Evolutionary conservation across 2,888 invertebrate species (phyloP).

Genomic region (Papilio demoleus): DNA sequence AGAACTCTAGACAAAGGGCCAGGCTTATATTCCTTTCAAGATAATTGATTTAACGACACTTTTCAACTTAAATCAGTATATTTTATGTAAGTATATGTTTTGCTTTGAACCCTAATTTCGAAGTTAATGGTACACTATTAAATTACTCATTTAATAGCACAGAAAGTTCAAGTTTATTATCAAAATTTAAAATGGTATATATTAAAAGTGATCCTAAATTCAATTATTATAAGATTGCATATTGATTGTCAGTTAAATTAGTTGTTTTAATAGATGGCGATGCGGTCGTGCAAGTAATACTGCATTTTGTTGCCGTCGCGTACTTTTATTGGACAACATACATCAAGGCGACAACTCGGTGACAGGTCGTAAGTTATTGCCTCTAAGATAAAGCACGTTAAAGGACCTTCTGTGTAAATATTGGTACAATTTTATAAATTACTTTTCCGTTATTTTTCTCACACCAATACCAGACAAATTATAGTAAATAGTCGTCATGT

Average conservation of each 20-base stretch:
- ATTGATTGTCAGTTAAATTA: slow-evolving; percentile 1
- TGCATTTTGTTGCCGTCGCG: slow-evolving; percentile 1
- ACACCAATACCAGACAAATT: too few relatives aligned
- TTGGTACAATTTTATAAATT: slow-evolving; percentile 20
- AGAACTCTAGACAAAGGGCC: too few relatives aligned
- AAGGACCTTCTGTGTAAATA: slow-evolving; percentile 4
- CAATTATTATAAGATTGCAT: neutral
- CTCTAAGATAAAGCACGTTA: slow-evolving; percentile 24
- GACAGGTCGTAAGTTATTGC: slow-evolving; percentile 31
- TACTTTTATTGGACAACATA: slow-evolving; percentile 33
- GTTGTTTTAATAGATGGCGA: neutral
- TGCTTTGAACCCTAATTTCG: neutral
- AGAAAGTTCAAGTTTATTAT: neutral
- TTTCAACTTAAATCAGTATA: too few relatives aligned
- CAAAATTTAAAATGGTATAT: neutral
- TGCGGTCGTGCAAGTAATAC: neutral
- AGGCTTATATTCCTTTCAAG: too few relatives aligned
- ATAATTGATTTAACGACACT: neutral
- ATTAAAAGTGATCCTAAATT: neutral
- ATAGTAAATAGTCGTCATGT: too few relatives aligned
- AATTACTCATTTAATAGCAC: neutral
- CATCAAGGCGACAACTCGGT: slow-evolving; percentile 35
- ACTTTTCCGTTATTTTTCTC: neutral
- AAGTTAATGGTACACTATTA: neutral
- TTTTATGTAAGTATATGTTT: too few relatives aligned